Base-by-base conservation (phyloP, 1,140 invertebrate genomes). In the Polypedilum pembai region DNA sequence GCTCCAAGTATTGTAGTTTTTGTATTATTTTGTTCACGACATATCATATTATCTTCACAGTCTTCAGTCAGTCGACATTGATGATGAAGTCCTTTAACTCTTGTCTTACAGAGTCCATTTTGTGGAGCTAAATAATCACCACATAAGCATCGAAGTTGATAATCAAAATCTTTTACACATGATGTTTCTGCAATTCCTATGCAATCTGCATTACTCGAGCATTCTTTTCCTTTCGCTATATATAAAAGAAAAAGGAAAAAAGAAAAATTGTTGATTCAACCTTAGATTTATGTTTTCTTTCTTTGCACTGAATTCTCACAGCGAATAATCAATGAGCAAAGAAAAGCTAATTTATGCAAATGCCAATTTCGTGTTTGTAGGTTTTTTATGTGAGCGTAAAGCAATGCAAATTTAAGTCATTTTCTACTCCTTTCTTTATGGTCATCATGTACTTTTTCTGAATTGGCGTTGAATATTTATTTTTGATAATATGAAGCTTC, bases 91-190 rank as follows among this genome's bases (percentile, higher is more conserved):
- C 82, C 86, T 84, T 86, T 88, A 75, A 84, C 84, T 79, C 85
- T 80, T 81, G 85, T 85, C 41, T 83, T 83, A 76, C 89, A 90
- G 20, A 83, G 82, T 24, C 88, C 88, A 76, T 89, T 89, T 1
- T 84, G 76, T 0, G 89, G 88, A 1, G 87, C 83, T 1, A 83
- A 80, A 78, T 88, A 88, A 80, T 90, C 88, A 0, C 87, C 87
- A 76, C 89, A 90, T 0, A 90, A 84, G 75, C 88, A 90, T 21
- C 88, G 82, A 40, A 84, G 84, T 75, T 84, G 85, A 33, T 85
- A 82, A 77, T 89, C 87, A 20, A 84, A 83, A 56, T 88, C 87
- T 41, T 85, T 79, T 4, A 90, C 85, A 75, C 89, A 90, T 18
- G 87, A 89, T 20, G 88, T 88, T 74, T 86, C 86, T 78, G 85